Evolutionary conservation across 2,888 invertebrate genomes (phyloP).

Genomic region (Polydrusus tereticollis): DNA sequence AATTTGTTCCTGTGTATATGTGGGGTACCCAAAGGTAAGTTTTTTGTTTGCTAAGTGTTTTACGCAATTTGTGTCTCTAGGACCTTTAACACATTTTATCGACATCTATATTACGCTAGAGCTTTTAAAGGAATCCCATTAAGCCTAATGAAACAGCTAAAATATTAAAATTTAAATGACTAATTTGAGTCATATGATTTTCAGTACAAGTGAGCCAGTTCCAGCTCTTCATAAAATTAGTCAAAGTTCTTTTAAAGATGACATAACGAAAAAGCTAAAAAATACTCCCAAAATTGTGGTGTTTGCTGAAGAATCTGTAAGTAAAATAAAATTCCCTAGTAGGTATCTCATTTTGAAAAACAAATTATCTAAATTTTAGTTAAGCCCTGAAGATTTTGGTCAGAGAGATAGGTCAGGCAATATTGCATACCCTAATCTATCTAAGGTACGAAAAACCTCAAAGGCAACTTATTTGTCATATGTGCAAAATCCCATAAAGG

Average conservation of each 20-base stretch:
- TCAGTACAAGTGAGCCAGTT: constrained; percentile 57
- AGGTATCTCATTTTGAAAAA: not conserved
- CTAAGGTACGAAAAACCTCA: constrained; percentile 61
- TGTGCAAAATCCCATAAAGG: constrained; percentile 73
- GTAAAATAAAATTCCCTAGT: constrained; percentile 3
- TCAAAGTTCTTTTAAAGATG: constrained; percentile 63
- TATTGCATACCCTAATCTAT: constrained; percentile 66
- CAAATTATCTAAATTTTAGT: constrained; percentile 59
- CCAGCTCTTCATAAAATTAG: constrained; percentile 63
- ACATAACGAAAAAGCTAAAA: constrained; percentile 57
- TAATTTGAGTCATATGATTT: constrained; percentile 53
- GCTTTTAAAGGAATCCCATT: not conserved
- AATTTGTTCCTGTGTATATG: constrained; percentile 65
- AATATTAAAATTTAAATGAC: not conserved
- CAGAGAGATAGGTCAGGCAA: constrained; percentile 63
- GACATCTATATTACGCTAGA: not conserved
- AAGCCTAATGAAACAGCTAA: too few species aligned
- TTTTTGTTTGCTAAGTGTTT: constrained; percentile 35
- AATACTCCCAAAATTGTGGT: constrained; percentile 66
- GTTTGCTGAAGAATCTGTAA: constrained; percentile 70
- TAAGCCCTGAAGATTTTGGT: constrained; percentile 68
- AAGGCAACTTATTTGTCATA: constrained; percentile 72
- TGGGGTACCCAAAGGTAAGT: constrained; percentile 64
- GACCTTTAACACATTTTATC: not conserved
- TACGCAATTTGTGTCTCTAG: not conserved